Evolutionary conservation across 1,140 invertebrate species (phyloP), one percentile per base, ranked within the genome.

Genomic region (Phymorhynchus buccinoides): DNA sequence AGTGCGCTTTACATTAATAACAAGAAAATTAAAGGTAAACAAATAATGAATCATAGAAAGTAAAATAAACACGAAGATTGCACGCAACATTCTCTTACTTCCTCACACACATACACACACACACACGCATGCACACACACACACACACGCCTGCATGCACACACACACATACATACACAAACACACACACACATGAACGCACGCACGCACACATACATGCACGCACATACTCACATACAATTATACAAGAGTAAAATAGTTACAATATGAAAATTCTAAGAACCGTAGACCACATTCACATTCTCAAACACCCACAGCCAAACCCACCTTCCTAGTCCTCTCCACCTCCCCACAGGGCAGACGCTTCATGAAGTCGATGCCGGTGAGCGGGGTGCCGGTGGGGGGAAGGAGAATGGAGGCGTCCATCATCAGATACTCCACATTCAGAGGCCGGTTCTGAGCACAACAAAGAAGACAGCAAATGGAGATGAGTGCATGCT

Each of bases 311-410:
- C 62, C 4, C 62, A 14, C 62, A 14, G 18, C 4, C 62, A n/a
- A 39, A 91, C 91, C 91, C 87, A 95, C 94, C 87, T 97, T 95
- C 79, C 98, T 95, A 16, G 98, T 97, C 93, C 97, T 95, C 94
- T 99, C 98, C 86, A 98, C 97, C 94, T 99, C 98, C 83, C 98
- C 98, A 94, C 98, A 99, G 4, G 99, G 98, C 73, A 99, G 94
- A 89, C 98, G 94, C 92, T 99, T 98, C 73, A 96, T 96, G 91
- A 99, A 99, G 88, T 97, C 96, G 89, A 99, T 98, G 0, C 98
- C 98, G 35, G 98, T 99, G 94, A 99, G 96, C 0, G 98, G 98
- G 0, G 98, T 99, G 27, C 97, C 96, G n/a, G 97, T 98, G 1
- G 98, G 98, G 2, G 98, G 98, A 85, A 99, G 94, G 71, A 99